These are phyloP conservation scores for Eidolon helvum DNA, from an alignment of 2,113 vertebrate genomes.

Conservation along the genomic window DNA sequence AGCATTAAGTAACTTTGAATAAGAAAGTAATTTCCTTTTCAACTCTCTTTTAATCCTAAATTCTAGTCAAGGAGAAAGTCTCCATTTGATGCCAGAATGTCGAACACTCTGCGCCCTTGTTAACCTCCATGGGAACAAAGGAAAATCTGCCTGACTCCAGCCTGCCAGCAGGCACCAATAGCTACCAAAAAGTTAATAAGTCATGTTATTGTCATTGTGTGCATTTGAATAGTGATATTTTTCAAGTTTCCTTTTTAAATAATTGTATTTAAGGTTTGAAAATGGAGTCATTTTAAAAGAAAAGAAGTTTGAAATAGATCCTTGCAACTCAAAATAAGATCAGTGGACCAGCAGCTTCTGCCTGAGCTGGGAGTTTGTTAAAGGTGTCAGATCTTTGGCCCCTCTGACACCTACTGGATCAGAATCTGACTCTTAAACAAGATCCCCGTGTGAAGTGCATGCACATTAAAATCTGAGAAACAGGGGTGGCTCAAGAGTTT, in stretches of 20 bases:
- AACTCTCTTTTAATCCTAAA: conserved; percentile 7
- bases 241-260: conserved; percentile 16
- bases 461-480: neutral
- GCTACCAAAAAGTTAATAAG: conserved; percentile 27
- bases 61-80: neutral
- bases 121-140: neutral
- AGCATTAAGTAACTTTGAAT: conserved; percentile 12
- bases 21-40: conserved; percentile 24
- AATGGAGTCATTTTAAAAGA: neutral
- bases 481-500: neutral
- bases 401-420: neutral
- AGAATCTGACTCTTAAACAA: neutral
- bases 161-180: neutral
- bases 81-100: neutral
- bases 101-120: neutral
- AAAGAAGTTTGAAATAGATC: conserved; percentile 12
- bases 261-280: conserved; percentile 23
- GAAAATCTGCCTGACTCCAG: neutral
- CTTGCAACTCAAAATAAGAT: neutral
- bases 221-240: neutral
- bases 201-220: neutral
- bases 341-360: neutral
- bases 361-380: neutral
- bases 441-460: neutral
- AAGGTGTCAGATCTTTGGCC: neutral